Base-by-base conservation (phyloP, 2,888 invertebrate species). In the Polydrusus cervinus region DNA sequence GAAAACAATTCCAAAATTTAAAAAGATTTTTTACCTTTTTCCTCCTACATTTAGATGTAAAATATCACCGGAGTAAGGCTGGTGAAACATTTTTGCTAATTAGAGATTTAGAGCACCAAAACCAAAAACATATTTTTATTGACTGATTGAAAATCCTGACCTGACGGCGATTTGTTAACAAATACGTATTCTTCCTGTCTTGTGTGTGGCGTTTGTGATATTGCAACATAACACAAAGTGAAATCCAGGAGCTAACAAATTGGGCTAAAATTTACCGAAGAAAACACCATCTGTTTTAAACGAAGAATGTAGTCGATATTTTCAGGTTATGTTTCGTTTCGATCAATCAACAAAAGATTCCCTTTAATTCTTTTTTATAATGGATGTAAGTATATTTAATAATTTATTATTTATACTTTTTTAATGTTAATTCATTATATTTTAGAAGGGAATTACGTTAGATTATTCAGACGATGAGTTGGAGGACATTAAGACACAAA, bases 31-130 rank as follows among this genome's bases (percentile, higher is more conserved):
- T 34, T 90, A 97, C 97, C 94, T 94, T 83, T 95, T 95, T 78
- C 98, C 98, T 75, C 98, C 98, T 80, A 98, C 96, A 88, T 98
- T 98, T 80, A 98, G 90, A 88, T 97, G 95, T 76, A 98, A 93
- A 81, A 98, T 97, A 89, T 93, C 93, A 78, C 91, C 91, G 81
- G 87, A 87, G 79, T 88, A 88, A 74, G 87, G 85, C 61, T 88
- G 87, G 83, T 89, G 88, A 80, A 87, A 86, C 78, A 78, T 78
- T 57, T 67, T 74, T 14, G 20, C 25, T 51, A 20, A 51, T 20
- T 51, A 20, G 2, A 10, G 49, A 14, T 18, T 9, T 49, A 49
- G 9, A 49, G n/a, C 49, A 49, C 43, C 13, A 43, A 43, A 43
- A 40, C 40, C 3, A 8, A 40, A 40, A 40, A 40, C 5, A 40